Evolutionary conservation across 2,113 vertebrate species (phyloP).

Genomic region (Lagopus muta): DNA sequence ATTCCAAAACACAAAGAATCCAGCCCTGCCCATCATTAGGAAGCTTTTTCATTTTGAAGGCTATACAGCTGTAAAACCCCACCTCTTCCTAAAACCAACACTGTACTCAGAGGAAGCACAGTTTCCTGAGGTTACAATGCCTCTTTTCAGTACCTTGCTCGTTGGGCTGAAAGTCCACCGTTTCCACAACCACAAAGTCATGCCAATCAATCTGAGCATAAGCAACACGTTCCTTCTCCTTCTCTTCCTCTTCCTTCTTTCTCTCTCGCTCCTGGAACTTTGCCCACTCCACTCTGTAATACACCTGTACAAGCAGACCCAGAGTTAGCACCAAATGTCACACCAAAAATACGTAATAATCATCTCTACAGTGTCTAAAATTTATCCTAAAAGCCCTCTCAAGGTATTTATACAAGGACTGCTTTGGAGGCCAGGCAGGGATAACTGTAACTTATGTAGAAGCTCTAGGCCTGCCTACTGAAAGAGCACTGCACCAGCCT

Average conservation of each 20-base stretch:
- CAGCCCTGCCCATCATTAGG: not conserved
- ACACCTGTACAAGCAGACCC: slow-evolving; percentile 79
- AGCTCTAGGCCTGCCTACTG: not conserved
- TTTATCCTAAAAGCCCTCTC: rapidly evolving
- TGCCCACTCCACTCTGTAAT: slow-evolving; percentile 97
- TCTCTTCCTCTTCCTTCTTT: slow-evolving; percentile 97
- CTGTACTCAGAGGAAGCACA: not conserved
- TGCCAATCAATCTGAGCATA: slow-evolving; percentile 99
- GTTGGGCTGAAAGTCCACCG: slow-evolving; percentile 96
- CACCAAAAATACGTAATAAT: not conserved
- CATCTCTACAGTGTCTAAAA: too few relatives aligned
- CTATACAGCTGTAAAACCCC: not conserved
- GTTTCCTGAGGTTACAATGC: not conserved
- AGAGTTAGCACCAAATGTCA: not conserved
- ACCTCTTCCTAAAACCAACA: rapidly evolving
- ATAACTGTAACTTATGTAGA: not conserved
- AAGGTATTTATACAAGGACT: not conserved
- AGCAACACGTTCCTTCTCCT: slow-evolving; percentile 94
- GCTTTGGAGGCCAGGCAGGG: not conserved
- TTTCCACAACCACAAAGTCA: slow-evolving; percentile 98
- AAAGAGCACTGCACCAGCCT: not conserved
- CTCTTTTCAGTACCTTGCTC: slow-evolving; percentile 87
- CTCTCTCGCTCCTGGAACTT: slow-evolving; percentile 97
- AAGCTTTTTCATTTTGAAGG: not conserved
- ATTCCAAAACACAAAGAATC: not conserved